These are phyloP conservation scores for Genyomyrus donnyi DNA, from an alignment of 2,113 vertebrate species.

Conservation along the genomic window DNA sequence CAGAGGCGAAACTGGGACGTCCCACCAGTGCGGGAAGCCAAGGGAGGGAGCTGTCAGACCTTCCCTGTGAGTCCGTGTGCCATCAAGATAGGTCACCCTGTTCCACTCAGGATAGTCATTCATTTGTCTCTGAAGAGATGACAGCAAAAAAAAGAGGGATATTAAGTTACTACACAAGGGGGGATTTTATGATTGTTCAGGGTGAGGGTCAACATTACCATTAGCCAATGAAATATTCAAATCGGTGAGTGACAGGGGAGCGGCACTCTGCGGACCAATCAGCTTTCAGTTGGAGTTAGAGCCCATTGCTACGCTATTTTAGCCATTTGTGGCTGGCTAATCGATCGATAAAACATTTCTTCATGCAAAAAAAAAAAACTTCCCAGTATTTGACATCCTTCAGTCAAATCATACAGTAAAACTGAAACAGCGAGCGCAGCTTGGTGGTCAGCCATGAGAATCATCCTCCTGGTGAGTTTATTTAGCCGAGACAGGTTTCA, in stretches of 20 bases:
- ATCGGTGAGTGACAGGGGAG: neutral
- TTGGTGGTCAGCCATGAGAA: neutral
- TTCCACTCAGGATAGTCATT: neutral
- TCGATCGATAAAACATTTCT: neutral
- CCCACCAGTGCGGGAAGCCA: too few relatives aligned
- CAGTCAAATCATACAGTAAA: neutral
- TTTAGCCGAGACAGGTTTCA: neutral
- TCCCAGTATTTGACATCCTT: neutral
- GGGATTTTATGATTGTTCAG: neutral
- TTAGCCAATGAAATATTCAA: neutral
- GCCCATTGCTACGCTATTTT: neutral
- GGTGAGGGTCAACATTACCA: neutral
- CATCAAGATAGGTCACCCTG: neutral
- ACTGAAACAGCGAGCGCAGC: neutral
- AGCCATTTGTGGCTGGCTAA: neutral
- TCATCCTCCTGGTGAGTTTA: neutral
- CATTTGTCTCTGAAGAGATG: conserved; percentile 7
- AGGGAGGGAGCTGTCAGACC: too few relatives aligned
- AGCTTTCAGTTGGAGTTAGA: neutral
- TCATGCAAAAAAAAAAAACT: neutral
- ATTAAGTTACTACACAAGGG: neutral
- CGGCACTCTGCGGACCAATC: neutral
- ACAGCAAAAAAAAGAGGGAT: neutral
- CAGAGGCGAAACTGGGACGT: neutral
- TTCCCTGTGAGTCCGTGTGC: neutral